Base-by-base conservation (phyloP, 2,113 vertebrate species). In the Rhinichthys klamathensis region DNA sequence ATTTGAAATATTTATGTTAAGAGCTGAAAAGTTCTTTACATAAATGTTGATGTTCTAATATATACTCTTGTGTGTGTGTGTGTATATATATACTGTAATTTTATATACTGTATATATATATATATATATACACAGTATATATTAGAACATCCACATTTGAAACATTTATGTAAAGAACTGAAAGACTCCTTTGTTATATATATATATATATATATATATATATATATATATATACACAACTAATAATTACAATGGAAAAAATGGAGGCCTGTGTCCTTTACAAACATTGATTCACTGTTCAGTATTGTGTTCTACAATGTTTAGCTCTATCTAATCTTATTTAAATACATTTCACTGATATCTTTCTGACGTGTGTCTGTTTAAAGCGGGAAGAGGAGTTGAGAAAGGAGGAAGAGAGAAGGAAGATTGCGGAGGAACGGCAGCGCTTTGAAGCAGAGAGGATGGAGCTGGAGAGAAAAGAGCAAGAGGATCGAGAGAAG, bases 401-500 rank as follows among this genome's bases (percentile, higher is more conserved):
- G 87, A 95, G 98, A 88, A 99, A 99, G 94, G 97, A 99, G 89
- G 97, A 97, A 85, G 98, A 99, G 84, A 87, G 93, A 88, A 97
- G 93, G 96, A 99, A 97, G 92, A 94, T 91, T 3, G 92, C 95
- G 27, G 97, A 99, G 7, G 97, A 98, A 90, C 94, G 96, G 44
- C 96, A 98, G 89, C 94, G 96, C 32, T 99, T 97, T 0, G 98
- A 99, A 90, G 96, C 97, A 85, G 98, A 99, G 88, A 92, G 97
- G 5, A 98, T 98, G 97, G 98, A 98, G 90, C 96, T 98, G 93
- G 97, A 98, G 89, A 93, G 94, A 81, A 94, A 96, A 93, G 97
- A 99, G 94, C 97, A 99, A 92, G 98, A 98, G 91, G 97, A 98
- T 87, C 93, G 97, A 0, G 97, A 99, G 90, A 93, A 94, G 89